Evolutionary conservation across 2,888 invertebrate genomes (phyloP), one percentile per base, ranked within the genome.

Genomic region (Erynnis tages): DNA sequence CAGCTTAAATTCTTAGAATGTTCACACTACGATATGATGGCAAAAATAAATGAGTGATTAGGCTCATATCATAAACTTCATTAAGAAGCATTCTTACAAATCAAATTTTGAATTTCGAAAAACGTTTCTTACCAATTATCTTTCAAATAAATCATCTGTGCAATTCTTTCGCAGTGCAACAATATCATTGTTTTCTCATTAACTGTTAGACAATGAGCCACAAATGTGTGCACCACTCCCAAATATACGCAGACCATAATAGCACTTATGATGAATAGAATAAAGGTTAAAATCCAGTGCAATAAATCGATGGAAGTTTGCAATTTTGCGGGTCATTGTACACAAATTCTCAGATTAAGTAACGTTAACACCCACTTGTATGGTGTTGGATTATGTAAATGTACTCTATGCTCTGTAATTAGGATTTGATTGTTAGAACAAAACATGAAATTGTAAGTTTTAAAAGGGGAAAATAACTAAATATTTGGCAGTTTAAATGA

Each of bases 61-160:
- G n/a, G 5, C 21, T 21, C 5, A 21, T 21, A 5, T 21, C 21
- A 21, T 4, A 21, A 21, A 3, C 3, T 21, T 21, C 3, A 21
- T 21, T 16, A 13, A 13, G 1, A 16, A 34, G 2, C 8, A 16
- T n/a, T 13, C 13, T 6, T 16, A 21, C 29, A 30, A 43, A 43
- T 13, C 27, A 11, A 30, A 30, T 8, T 1, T 6, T 6, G 27
- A 0, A 19, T 43, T 38, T 40, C 48, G 11, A 32, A 30, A 17
- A 17, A 10, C 0, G 4, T 27, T 30, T 21, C 47, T 6, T 21
- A 8, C 29, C 29, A 48, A 40, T 32, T 32, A 40, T 48, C 48
- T 32, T 10, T 30, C 29, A 48, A 50, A 38, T 56, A 54, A 58
- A 56, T 55, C 53, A 56, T 54, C 49, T 29, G 48, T 52, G 48